These are phyloP conservation scores for Carassius auratus DNA, from an alignment of 2,113 vertebrate species.

Conservation along the genomic window DNA sequence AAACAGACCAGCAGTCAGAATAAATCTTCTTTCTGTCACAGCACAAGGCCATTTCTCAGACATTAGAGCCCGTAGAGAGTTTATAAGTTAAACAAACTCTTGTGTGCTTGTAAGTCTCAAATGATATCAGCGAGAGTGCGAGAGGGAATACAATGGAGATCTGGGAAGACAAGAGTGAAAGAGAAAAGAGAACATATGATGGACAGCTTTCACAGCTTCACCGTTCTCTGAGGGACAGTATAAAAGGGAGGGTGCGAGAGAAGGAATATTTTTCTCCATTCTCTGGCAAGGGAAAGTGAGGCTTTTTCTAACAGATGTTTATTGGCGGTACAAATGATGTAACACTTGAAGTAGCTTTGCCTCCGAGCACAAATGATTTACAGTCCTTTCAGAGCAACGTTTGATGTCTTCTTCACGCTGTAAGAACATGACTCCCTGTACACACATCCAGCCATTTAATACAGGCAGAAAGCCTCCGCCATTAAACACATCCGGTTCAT, in stretches of 20 bases:
- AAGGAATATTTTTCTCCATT: slow-evolving; percentile 64
- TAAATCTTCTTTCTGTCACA: slow-evolving; percentile 14
- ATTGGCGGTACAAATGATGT: slow-evolving; percentile 72
- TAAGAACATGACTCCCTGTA: slow-evolving; percentile 68
- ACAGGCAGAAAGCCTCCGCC: slow-evolving; percentile 54
- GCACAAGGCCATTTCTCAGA: slow-evolving; percentile 9
- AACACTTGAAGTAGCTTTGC: slow-evolving; percentile 68
- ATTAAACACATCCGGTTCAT: slow-evolving; percentile 58
- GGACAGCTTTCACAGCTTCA: slow-evolving; percentile 42
- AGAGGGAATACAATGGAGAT: background rate
- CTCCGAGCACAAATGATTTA: slow-evolving; percentile 71
- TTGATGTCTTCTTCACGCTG: slow-evolving; percentile 70
- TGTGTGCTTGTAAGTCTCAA: slow-evolving; percentile 16
- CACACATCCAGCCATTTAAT: slow-evolving; percentile 61
- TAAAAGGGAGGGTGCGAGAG: slow-evolving; percentile 21
- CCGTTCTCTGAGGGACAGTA: slow-evolving; percentile 8
- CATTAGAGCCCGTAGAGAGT: slow-evolving; percentile 24
- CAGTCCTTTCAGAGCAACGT: slow-evolving; percentile 62
- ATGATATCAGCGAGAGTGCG: background rate
- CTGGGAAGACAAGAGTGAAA: slow-evolving; percentile 3
- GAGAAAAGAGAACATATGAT: slow-evolving; percentile 42
- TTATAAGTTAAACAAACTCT: slow-evolving; percentile 48
- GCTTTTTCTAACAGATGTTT: slow-evolving; percentile 67
- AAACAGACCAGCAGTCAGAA: slow-evolving; percentile 8
- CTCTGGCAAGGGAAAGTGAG: slow-evolving; percentile 49